phyloP scores from a whole-genome alignment of 2,888 invertebrate species.

The Rhamphomyia laevipes region DNA sequence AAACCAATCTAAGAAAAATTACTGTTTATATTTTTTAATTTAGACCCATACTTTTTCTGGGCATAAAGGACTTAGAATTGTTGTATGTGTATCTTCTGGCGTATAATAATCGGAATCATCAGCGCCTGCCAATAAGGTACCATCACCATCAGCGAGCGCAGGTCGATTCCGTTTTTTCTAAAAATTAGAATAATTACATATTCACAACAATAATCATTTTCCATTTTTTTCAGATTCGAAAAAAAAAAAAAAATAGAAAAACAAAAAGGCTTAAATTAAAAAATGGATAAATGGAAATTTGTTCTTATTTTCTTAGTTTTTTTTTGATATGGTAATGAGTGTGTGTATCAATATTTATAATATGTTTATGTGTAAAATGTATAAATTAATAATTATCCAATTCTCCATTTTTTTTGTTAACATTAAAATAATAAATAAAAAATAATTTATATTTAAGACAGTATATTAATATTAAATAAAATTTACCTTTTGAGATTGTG shows the following conservation, averaged over 20 bases:
- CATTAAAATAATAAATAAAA: no score
- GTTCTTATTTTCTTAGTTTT: no score
- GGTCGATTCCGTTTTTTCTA: conserved; percentile 21
- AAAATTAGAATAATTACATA: conserved; percentile 11
- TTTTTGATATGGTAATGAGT: no score
- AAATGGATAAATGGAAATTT: background rate
- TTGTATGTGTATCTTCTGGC: conserved; percentile 60
- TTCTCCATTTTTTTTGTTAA: no score
- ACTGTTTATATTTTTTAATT: background rate
- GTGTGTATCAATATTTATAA: no score
- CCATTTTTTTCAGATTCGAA: no score
- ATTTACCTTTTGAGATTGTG: background rate
- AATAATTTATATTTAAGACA: no score
- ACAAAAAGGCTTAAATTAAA: background rate
- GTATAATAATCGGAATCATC: conserved; percentile 72
- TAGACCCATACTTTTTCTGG: conserved; percentile 22
- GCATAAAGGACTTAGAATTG: conserved; percentile 52
- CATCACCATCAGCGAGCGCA: conserved; percentile 22
- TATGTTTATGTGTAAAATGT: no score
- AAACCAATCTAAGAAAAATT: background rate
- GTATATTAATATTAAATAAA: background rate
- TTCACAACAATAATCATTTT: no score
- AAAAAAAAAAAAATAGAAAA: background rate
- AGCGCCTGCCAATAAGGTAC: conserved; percentile 30
- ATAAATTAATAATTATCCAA: no score